Conservation (phyloP, 2,113 vertebrate species). For the Nannobrachium achirus region DNA sequence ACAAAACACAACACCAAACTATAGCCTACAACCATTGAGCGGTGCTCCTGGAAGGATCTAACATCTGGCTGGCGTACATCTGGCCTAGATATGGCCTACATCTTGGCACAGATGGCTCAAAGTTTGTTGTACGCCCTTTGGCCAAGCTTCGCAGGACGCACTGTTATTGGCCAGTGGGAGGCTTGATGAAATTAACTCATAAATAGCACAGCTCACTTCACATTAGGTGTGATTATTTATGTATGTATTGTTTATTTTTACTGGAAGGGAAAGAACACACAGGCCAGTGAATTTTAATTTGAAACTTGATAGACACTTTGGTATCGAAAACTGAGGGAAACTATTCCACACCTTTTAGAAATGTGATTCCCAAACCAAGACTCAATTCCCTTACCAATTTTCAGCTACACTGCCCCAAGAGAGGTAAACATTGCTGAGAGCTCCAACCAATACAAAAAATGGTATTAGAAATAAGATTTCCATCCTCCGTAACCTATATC, state of each 20-base stretch:
- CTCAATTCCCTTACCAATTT: slow-evolving; percentile 77
- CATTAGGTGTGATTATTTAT: not conserved
- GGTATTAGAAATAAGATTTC: slow-evolving; percentile 61
- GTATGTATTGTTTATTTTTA: too few species aligned
- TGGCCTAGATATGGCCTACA: too few species aligned
- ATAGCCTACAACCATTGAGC: too few species aligned
- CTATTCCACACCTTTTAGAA: slow-evolving; percentile 64
- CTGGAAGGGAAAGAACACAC: not conserved
- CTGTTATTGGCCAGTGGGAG: too few species aligned
- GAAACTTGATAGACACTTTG: slow-evolving; percentile 57
- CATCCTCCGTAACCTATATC: slow-evolving; percentile 58
- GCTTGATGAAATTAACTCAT: too few species aligned
- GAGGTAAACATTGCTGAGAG: slow-evolving; percentile 71
- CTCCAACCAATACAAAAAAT: slow-evolving; percentile 67
- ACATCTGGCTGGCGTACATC: too few species aligned
- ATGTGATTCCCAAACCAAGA: slow-evolving; percentile 63
- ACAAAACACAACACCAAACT: not conserved
- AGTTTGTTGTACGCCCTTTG: too few species aligned
- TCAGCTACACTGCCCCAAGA: slow-evolving; percentile 75
- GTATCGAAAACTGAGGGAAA: slow-evolving; percentile 66
- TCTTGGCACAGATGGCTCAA: too few species aligned
- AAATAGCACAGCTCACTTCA: too few species aligned
- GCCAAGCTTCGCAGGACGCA: too few species aligned
- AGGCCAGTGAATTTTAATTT: slow-evolving; percentile 63
- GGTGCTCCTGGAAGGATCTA: too few species aligned